Percentiles rank a stretch among this genome's conserved stretches.
Conservation (phyloP, 2,888 invertebrate genomes). For the Sepiola atlantica region DNA sequence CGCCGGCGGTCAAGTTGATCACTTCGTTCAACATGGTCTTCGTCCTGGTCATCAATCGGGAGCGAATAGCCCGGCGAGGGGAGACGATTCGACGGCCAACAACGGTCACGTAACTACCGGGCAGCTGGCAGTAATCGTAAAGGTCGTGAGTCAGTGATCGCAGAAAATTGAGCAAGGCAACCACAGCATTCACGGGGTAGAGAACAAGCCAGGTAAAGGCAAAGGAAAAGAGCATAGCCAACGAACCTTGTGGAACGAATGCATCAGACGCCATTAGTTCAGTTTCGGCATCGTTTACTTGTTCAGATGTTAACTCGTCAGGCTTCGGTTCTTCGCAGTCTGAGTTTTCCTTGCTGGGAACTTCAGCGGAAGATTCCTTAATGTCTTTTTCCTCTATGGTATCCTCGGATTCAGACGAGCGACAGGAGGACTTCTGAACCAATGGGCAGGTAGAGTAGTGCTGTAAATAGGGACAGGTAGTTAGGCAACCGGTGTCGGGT, state of each 20-base stretch:
- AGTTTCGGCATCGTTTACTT: not conserved
- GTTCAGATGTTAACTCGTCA: not conserved
- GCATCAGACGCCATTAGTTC: fast-evolving
- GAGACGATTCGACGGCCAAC: not conserved
- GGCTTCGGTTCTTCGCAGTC: not conserved
- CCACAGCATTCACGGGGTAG: not conserved
- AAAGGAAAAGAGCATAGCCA: not conserved
- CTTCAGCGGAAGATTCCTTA: not conserved
- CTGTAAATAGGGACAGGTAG: not conserved
- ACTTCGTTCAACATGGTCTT: not conserved
- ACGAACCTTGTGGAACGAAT: not conserved
- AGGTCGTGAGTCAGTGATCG: not conserved
- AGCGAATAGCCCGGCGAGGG: not conserved
- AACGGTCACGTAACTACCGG: not conserved
- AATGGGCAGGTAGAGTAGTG: not conserved
- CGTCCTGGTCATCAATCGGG: not conserved
- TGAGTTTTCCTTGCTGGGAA: not conserved
- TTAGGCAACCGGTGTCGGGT: not conserved
- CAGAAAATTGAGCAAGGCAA: not conserved
- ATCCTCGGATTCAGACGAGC: not conserved
- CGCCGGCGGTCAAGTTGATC: not conserved
- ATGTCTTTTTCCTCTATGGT: not conserved
- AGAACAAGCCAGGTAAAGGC: not conserved
- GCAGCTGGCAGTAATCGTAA: not conserved
- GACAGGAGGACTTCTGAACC: not conserved